Evolutionary conservation across 2,888 invertebrate genomes (phyloP), one percentile per base, ranked within the genome.

Genomic region (Caenorhabditis sp.): DNA sequence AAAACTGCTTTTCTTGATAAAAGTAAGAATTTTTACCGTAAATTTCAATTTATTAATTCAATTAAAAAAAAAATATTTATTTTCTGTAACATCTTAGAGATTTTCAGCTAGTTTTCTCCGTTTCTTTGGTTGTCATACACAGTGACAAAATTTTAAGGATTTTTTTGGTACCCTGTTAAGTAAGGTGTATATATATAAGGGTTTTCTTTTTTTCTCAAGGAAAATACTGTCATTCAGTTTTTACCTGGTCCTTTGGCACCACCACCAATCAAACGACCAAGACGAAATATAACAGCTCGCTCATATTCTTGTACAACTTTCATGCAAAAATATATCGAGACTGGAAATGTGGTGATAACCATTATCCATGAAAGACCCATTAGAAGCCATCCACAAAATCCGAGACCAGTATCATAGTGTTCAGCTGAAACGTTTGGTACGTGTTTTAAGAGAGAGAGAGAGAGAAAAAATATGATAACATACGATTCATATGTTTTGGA

Each of bases 211-310:
- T n/a, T n/a, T n/a, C n/a, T n/a, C n/a, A n/a, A n/a, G n/a, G n/a
- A n/a, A n/a, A n/a, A n/a, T n/a, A n/a, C n/a, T n/a, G n/a, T n/a
- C n/a, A n/a, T n/a, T n/a, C n/a, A n/a, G n/a, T n/a, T n/a, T n/a
- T n/a, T n/a, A 87, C 43, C 88, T 31, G 89, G 89, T 0, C 94
- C 94, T 81, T 93, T 90, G 0, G 93, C 93, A 1, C 93, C 93
- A 0, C 93, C 93, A 73, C 91, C 91, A 72, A 91, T 88, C 55
- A 95, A 87, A 62, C 94, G 91, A 19, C 94, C 94, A 81, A 94
- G 90, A 23, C 94, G 91, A 88, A 95, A 95, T 85, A 95, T 94
- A 0, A 94, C 94, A 21, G n/a, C 93, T 92, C 1, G 93, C 93
- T 84, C 95, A 90, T 88, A 88, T 66, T 88, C 88, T 74, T 88